These are phyloP conservation scores for Zhengitettix transpicula DNA, from an alignment of 2,888 invertebrate species.

Conservation along the genomic window DNA sequence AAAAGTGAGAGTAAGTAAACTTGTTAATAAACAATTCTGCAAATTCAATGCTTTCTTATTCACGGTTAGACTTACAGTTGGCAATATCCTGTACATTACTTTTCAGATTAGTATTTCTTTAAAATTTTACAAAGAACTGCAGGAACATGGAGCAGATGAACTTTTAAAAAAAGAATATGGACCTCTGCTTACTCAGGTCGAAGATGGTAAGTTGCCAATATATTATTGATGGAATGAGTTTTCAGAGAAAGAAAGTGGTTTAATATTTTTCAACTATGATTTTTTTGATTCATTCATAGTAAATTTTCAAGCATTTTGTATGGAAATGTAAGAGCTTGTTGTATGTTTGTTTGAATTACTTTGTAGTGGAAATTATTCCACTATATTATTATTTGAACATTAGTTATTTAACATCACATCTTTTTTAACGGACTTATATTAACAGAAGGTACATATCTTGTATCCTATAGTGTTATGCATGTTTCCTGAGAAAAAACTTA, in stretches of 20 bases:
- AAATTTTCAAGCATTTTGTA: no score
- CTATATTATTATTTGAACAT: no score
- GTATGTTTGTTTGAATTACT: background rate
- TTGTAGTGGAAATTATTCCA: background rate
- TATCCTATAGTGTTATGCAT: no score
- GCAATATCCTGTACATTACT: background rate
- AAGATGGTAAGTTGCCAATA: constrained; percentile 51
- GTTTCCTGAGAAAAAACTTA: no score
- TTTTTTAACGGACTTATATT: no score
- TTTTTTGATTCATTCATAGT: no score
- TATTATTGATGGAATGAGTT: background rate
- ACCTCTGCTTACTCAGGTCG: constrained; percentile 60
- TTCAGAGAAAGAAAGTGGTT: background rate
- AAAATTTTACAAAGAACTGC: constrained; percentile 96
- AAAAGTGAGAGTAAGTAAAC: constrained; percentile 76
- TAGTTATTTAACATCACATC: no score
- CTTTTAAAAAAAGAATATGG: constrained; percentile 88
- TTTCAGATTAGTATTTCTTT: constrained; percentile 88
- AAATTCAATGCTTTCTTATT: no score
- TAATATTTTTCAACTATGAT: no score
- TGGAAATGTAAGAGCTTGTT: no score
- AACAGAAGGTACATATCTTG: no score
- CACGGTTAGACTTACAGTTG: no score
- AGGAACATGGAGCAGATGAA: constrained; percentile 96
- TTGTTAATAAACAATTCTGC: background rate